Percentiles rank a stretch among this genome's conserved stretches.
These are phyloP conservation scores for Mayetiola destructor DNA, from an alignment of 2,888 invertebrate genomes.

Conservation along the genomic window DNA sequence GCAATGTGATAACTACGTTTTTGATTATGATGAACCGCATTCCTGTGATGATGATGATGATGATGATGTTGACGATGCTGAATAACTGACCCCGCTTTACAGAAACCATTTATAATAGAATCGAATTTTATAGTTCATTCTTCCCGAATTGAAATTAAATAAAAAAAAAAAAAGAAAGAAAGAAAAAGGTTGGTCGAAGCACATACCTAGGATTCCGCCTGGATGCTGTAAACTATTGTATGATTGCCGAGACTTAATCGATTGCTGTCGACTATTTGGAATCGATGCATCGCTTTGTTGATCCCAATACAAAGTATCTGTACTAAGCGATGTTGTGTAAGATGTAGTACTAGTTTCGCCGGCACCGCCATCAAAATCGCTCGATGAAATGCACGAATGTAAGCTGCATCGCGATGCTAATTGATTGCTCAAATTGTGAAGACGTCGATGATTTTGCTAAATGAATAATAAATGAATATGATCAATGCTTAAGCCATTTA, in stretches of 20 bases:
- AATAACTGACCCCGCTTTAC: constrained; percentile 19
- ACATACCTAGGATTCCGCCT: neutral
- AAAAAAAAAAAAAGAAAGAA: neutral
- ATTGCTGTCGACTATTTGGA: constrained; percentile 38
- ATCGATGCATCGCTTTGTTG: constrained; percentile 33
- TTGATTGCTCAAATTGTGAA: constrained; percentile 51
- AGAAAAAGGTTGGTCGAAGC: too few relatives aligned
- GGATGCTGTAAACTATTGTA: constrained; percentile 31
- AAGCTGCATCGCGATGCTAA: constrained; percentile 65
- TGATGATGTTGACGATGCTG: constrained; percentile 29
- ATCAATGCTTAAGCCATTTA: neutral
- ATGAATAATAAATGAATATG: neutral
- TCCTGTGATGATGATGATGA: constrained; percentile 32
- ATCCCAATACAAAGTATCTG: constrained; percentile 78
- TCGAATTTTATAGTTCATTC: neutral
- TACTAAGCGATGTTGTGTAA: constrained; percentile 72
- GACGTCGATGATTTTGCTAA: constrained; percentile 36
- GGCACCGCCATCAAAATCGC: constrained; percentile 47
- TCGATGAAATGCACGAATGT: constrained; percentile 69
- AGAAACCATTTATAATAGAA: too few relatives aligned
- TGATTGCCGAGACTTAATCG: constrained; percentile 45
- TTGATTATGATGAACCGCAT: constrained; percentile 31
- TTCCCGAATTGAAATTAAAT: neutral
- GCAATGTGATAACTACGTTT: constrained; percentile 22
- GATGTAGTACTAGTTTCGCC: constrained; percentile 60